Evolutionary conservation across 2,113 vertebrate genomes (phyloP).

Genomic region (Dipodomys merriami): DNA sequence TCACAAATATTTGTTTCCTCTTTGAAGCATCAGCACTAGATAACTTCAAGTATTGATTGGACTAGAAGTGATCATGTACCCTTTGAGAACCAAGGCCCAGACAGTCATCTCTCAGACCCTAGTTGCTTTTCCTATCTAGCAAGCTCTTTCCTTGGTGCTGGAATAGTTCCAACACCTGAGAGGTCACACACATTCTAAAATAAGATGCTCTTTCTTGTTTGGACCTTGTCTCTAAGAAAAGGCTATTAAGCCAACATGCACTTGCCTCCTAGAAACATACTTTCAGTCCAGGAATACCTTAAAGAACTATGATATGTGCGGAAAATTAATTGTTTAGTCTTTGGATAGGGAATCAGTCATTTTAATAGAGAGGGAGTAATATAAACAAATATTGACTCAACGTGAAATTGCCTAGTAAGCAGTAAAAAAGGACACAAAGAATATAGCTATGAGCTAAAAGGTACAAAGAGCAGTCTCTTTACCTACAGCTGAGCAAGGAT

Average conservation of each 20-base stretch:
- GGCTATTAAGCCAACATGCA: neutral
- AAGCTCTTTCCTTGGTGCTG: constrained; percentile 13
- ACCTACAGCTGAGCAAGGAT: neutral
- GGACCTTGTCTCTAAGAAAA: constrained; percentile 13
- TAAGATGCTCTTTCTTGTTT: constrained; percentile 32
- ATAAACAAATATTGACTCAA: constrained; percentile 38
- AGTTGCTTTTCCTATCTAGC: constrained; percentile 5
- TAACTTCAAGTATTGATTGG: constrained; percentile 16
- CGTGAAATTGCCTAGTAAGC: neutral
- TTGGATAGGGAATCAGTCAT: constrained; percentile 34
- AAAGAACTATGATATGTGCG: constrained; percentile 11
- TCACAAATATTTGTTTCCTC: neutral
- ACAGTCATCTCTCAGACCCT: neutral
- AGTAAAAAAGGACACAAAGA: constrained; percentile 31
- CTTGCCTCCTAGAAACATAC: constrained; percentile 1
- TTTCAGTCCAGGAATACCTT: constrained; percentile 23
- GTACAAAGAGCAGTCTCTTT: neutral
- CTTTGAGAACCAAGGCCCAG: neutral
- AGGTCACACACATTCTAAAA: neutral
- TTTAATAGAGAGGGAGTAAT: constrained; percentile 6
- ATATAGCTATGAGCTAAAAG: neutral
- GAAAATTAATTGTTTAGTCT: constrained; percentile 12
- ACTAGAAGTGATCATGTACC: constrained; percentile 8
- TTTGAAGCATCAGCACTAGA: neutral
- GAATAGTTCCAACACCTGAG: constrained; percentile 40